Evolutionary conservation across 2,113 vertebrate genomes (phyloP), one percentile per base, ranked within the genome.

Genomic region (Scomber japonicus): DNA sequence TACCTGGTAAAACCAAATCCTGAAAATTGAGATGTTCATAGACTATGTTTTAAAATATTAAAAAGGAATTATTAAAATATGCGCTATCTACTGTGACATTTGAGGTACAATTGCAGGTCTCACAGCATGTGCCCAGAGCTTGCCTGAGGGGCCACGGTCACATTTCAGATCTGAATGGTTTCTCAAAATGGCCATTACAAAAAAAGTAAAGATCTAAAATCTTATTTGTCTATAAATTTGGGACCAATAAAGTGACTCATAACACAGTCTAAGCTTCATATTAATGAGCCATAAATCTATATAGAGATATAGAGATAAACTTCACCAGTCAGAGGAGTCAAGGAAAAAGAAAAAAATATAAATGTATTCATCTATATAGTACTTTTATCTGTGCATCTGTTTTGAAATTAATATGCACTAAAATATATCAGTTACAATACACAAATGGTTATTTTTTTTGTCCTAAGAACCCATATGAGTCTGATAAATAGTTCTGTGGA

Each of bases 61-160:
- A 82, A 64, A 27, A 73, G 40, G 16, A 78, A 21, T 71, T 70
- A 83, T 83, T 0, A 71, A 51, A 46, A 76, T 57, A 31, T 30
- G 19, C 49, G 31, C 59, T 74, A 17, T 72, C 65, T 55, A 61
- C 56, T 55, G 12, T 84, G 82, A 80, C 77, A 87, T 87, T 83
- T 83, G 59, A 66, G 51, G 31, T 54, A 49, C 31, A 61, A 21
- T 46, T 75, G 44, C 51, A 71, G 44, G 80, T 75, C 49, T 61
- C 45, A 13, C 46, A 56, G 61, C 44, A 24, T 55, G 57, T 78
- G 71, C 63, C 67, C 40, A 30, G 14, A 81, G 77, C 35, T 16
- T 69, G 79, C 84, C 66, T 77, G 17, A 5, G 68, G 74, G 55
- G 46, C 50, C 24, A 49, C 4, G 11, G 31, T 21, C 51, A 16